Evolutionary conservation across 1,140 invertebrate genomes (phyloP).

Genomic region (Harpegnathos saltator): DNA sequence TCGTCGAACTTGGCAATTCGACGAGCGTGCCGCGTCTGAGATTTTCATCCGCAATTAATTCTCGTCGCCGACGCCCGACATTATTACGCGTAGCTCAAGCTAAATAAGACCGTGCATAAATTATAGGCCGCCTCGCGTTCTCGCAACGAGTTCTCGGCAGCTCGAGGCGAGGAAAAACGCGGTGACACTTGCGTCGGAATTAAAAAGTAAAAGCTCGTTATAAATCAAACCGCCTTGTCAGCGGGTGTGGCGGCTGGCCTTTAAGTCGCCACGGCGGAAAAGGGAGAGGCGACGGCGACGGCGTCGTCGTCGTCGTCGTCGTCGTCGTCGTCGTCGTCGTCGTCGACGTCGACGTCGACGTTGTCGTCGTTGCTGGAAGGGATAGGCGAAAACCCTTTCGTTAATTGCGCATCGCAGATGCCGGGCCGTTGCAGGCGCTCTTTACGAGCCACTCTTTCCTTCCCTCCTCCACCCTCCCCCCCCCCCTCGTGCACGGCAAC

Average conservation of each 20-base stretch:
- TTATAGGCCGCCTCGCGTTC: slow-evolving; percentile 35
- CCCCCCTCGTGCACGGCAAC: slow-evolving; percentile 44
- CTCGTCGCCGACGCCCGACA: slow-evolving; percentile 5
- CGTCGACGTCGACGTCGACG: neutral
- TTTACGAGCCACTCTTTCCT: slow-evolving; percentile 74
- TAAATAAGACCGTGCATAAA: slow-evolving; percentile 53
- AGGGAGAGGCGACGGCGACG: slow-evolving; percentile 29
- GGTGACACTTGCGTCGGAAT: slow-evolving; percentile 78
- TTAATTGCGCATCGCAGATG: slow-evolving; percentile 85
- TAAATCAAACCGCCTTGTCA: slow-evolving; percentile 83
- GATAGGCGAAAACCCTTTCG: slow-evolving; percentile 83
- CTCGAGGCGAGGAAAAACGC: slow-evolving; percentile 69
- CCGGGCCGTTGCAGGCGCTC: slow-evolving; percentile 79
- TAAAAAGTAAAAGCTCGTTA: slow-evolving; percentile 80
- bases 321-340: neutral
- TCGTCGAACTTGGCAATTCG: slow-evolving; percentile 23
- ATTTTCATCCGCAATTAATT: slow-evolving; percentile 44
- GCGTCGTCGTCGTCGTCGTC: too few relatives aligned
- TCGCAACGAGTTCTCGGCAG: slow-evolving; percentile 38
- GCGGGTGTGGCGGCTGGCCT: slow-evolving; percentile 72
- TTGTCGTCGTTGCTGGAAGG: slow-evolving; percentile 38
- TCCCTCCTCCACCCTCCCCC: too few relatives aligned
- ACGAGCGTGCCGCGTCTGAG: neutral
- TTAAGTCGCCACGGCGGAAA: slow-evolving; percentile 49
- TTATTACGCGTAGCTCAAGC: slow-evolving; percentile 33